Percentiles rank a stretch among this genome's conserved stretches.
Evolutionary conservation across 2,797 vertebrate species (phyloP).

Genomic region (Perdix hodgsoniae): DNA sequence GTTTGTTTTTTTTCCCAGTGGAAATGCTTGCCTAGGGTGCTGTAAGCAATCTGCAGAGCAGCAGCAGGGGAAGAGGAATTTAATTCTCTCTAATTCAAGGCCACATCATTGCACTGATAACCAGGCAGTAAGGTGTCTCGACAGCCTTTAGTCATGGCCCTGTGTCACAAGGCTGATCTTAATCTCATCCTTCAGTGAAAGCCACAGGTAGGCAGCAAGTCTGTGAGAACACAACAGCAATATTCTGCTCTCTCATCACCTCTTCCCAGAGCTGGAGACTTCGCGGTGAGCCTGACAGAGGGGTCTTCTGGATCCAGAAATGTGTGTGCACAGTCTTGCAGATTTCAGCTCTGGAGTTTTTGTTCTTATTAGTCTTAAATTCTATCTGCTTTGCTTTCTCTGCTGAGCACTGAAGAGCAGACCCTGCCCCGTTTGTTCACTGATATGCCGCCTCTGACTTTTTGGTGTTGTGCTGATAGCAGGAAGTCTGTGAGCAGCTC

Average conservation of each 20-base stretch:
- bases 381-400: neutral
- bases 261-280: neutral
- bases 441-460: neutral
- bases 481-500: neutral
- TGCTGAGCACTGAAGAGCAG: neutral
- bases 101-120: neutral
- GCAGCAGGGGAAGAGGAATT: neutral
- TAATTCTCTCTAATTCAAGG: neutral
- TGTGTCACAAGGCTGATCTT: neutral
- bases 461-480: neutral
- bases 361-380: neutral
- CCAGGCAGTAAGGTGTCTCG: neutral
- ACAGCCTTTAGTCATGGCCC: neutral
- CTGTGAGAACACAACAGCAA: accelerated
- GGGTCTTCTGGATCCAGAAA: neutral
- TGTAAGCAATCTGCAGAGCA: neutral
- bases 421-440: neutral
- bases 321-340: neutral
- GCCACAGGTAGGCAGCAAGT: neutral
- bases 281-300: neutral
- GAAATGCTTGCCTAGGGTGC: neutral
- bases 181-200: neutral
- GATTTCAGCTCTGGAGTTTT: neutral
- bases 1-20: neutral
- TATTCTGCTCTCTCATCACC: neutral